A percentile compares a stretch with the other conserved stretches of the same genome.
These are phyloP conservation scores for Aurelia aurita DNA, from an alignment of 30 jellyfish, hydroid and myxozoan genomes.

Conservation along the genomic window DNA sequence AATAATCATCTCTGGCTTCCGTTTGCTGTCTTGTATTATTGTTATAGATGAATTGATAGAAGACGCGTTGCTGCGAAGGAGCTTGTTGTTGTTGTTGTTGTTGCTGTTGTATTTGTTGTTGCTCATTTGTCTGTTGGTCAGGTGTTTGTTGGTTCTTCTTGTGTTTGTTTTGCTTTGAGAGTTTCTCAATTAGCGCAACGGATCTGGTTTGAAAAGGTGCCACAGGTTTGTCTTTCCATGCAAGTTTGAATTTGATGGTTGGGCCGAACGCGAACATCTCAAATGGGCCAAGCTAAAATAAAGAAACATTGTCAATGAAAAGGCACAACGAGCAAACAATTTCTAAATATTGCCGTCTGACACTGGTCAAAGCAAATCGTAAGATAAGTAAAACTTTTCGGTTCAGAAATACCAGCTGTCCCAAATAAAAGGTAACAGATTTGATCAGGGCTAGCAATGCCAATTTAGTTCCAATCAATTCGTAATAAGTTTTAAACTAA, in stretches of 20 bases:
- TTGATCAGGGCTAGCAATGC: too few species aligned
- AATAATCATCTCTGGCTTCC: slow-evolving; percentile 93
- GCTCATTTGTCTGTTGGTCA: slow-evolving; percentile 27
- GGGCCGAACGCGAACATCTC: slow-evolving; percentile 97
- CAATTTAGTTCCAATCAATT: too few species aligned
- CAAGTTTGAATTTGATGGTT: slow-evolving; percentile 83
- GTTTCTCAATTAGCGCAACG: slow-evolving; percentile 41
- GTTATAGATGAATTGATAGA: slow-evolving; percentile 85
- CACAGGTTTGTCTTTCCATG: slow-evolving; percentile 84
- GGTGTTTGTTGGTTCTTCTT: slow-evolving; percentile 35
- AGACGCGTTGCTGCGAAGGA: slow-evolving; percentile 56
- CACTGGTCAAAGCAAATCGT: too few species aligned
- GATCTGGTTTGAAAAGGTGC: slow-evolving; percentile 69
- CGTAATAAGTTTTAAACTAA: too few species aligned
- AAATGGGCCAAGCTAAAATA: slow-evolving; percentile 91
- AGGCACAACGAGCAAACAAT: too few species aligned
- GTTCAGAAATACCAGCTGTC: too few species aligned
- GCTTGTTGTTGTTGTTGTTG: slow-evolving; percentile 27
- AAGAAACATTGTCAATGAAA: too few species aligned
- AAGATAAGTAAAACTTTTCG: too few species aligned
- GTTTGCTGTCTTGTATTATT: slow-evolving; percentile 94
- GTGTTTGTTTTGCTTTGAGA: slow-evolving; percentile 55
- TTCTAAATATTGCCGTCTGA: too few species aligned
- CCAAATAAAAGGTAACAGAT: too few species aligned
- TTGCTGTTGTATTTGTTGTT: slow-evolving; percentile 7